Base-by-base conservation (phyloP, 2,113 vertebrate species). In the Triplophysa siluroides region DNA sequence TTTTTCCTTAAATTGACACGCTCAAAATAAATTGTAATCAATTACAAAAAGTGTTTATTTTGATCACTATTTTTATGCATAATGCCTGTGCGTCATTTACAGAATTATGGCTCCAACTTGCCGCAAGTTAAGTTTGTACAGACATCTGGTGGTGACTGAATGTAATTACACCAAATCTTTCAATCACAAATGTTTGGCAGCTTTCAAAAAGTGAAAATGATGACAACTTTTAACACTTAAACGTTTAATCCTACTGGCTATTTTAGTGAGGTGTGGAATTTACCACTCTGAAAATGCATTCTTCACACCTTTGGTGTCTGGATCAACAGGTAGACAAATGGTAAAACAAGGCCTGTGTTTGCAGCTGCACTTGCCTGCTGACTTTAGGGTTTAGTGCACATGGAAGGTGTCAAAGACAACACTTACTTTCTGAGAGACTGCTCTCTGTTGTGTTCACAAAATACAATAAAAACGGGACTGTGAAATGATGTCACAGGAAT, bases 301-400 rank as follows among this genome's bases (percentile, higher is more conserved):
- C 16, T 79, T 86, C 80, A 83, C 88, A 87, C 84, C 84, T 88
- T 54, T 47, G 8, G 79, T 52, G 83, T 68, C 69, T 52, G 4
- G 6, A 81, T 70, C 74, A 72, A 76, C 83, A 64, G n/a, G 61
- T 66, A 71, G 81, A 76, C 88, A 89, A 71, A 87, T 87, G 87
- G 83, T 81, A 62, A 84, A 88, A 82, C 87, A 86, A 2, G 62
- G 3, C 33, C 47, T 85, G 90, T 85, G 85, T 89, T 85, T 86
- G 85, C 89, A 90, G 87, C 88, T 87, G 89, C 89, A 89, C 81
- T 75, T 86, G 83, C 69, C 56, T 85, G 86, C 86, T 88, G 86
- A 79, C 58, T 83, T 70, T 47, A 80, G 56, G 77, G 64, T 78
- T 3, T 33, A 76, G 76, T 60, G 86, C 72, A 23, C 76, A 38